phyloP scores from a whole-genome alignment of 2,797 vertebrate genomes.

The Myoxocephalus aenaeus region DNA sequence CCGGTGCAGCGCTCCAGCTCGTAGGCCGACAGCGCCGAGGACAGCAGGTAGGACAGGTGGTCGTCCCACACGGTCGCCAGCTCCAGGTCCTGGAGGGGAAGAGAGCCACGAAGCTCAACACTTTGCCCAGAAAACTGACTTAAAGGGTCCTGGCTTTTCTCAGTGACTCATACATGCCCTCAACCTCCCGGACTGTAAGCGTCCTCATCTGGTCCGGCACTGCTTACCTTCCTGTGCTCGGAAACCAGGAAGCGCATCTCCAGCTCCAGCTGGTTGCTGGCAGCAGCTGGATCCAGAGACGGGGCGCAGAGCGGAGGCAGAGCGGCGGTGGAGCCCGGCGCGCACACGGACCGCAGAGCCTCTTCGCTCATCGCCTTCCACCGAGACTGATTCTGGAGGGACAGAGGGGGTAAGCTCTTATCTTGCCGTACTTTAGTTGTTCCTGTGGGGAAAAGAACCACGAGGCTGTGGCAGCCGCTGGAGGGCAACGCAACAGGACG shows the following conservation, averaged over 20 bases:
- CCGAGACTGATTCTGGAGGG: constrained; percentile 87
- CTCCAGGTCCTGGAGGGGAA: constrained; percentile 87
- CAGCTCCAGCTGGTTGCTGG: constrained; percentile 94
- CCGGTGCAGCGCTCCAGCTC: constrained; percentile 93
- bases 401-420: constrained; percentile 60
- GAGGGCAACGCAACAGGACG: constrained; percentile 17
- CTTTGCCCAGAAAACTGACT: background rate
- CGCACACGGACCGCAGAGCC: constrained; percentile 93
- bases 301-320: constrained; percentile 90
- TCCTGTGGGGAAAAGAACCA: background rate
- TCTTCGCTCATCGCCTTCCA: constrained; percentile 98
- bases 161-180: background rate
- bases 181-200: background rate
- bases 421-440: background rate
- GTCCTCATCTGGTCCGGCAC: background rate
- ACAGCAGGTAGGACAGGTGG: constrained; percentile 94
- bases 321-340: constrained; percentile 86
- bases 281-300: constrained; percentile 83
- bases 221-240: constrained; percentile 94
- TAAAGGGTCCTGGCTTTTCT: background rate
- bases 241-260: constrained; percentile 91
- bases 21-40: constrained; percentile 93
- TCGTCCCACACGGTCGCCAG: constrained; percentile 95
- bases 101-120: background rate
- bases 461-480: background rate